Evolutionary conservation across 2,113 vertebrate species (phyloP).

Genomic region (Hemibagrus wyckioides): DNA sequence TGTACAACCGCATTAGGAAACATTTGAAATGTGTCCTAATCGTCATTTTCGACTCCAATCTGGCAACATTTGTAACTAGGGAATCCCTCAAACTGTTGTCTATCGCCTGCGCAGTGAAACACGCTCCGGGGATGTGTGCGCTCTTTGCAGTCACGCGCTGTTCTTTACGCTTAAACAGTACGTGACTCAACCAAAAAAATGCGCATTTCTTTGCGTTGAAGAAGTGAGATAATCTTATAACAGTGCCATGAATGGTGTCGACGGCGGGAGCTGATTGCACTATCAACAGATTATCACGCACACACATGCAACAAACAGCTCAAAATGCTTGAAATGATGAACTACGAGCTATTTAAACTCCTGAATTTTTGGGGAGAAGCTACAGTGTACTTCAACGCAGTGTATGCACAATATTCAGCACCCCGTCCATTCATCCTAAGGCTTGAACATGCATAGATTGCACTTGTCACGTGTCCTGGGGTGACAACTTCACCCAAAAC

Average conservation of each 20-base stretch:
- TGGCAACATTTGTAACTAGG: not conserved
- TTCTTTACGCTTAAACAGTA: not conserved
- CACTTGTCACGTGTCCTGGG: not conserved
- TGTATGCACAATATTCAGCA: not conserved
- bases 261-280: not conserved
- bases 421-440: not conserved
- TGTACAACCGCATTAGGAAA: no score
- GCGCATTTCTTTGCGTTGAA: not conserved
- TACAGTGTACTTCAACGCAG: not conserved
- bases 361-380: not conserved
- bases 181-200: not conserved
- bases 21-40: not conserved
- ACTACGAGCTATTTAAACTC: not conserved
- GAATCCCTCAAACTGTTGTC: slow-evolving; percentile 2
- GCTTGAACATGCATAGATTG: not conserved
- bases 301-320: not conserved
- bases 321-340: not conserved
- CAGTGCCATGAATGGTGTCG: not conserved
- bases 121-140: not conserved
- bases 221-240: not conserved
- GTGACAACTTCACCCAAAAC: not conserved
- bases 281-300: slow-evolving; percentile 15
- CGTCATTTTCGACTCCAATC: not conserved
- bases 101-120: not conserved
- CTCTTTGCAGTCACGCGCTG: not conserved